These are phyloP conservation scores for Scalopus aquaticus DNA, from an alignment of 2,113 vertebrate species.

Conservation along the genomic window DNA sequence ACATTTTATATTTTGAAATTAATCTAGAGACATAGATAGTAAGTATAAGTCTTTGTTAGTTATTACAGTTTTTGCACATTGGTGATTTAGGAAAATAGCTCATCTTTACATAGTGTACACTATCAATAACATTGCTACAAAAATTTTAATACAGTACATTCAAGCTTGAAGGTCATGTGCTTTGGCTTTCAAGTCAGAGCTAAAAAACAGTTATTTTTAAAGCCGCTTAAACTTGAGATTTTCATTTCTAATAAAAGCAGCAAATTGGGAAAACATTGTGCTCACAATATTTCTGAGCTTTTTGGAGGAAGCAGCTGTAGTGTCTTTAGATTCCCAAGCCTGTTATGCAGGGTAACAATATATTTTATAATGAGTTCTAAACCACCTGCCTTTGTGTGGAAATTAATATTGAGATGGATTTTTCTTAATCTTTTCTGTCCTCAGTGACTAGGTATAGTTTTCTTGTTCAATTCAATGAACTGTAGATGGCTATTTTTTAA, in stretches of 20 bases:
- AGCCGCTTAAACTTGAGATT: slow-evolving; percentile 59
- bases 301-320: slow-evolving; percentile 59
- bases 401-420: slow-evolving; percentile 45
- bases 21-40: neutral
- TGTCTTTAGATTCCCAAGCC: slow-evolving; percentile 43
- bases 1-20: slow-evolving; percentile 21
- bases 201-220: slow-evolving; percentile 37
- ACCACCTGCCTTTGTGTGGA: slow-evolving; percentile 61
- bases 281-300: slow-evolving; percentile 47
- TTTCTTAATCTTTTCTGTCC: slow-evolving; percentile 11
- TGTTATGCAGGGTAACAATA: slow-evolving; percentile 49
- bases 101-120: neutral
- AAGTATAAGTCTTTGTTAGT: neutral
- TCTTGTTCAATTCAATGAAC: neutral
- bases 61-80: neutral
- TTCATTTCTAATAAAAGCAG: slow-evolving; percentile 56
- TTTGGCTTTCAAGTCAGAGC: slow-evolving; percentile 47
- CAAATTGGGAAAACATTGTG: slow-evolving; percentile 1
- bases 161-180: slow-evolving; percentile 35
- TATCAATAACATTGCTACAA: neutral
- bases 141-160: neutral
- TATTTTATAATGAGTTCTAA: slow-evolving; percentile 60
- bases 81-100: neutral
- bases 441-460: slow-evolving; percentile 47
- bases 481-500: slow-evolving; percentile 8